A percentile compares a stretch with the other conserved stretches of the same genome.
Conservation (phyloP, 2,888 invertebrate species). For the Cephus rjabovi region DNA sequence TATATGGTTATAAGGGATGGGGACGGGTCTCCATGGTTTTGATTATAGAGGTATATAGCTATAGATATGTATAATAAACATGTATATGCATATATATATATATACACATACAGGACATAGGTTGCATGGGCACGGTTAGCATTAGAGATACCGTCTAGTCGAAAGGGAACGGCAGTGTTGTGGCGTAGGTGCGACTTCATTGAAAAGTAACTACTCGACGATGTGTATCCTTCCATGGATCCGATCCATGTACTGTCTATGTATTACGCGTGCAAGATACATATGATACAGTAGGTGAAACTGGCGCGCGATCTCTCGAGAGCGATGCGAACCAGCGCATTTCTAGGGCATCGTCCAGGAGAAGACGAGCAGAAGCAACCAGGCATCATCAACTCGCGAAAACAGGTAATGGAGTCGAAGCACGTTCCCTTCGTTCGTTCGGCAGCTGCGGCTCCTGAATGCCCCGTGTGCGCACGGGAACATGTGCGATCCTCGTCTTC, state of each 20-base stretch:
- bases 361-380: neutral
- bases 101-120: neutral
- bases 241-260: neutral
- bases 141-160: neutral
- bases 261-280: neutral
- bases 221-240: neutral
- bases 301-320: neutral
- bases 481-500: conserved; percentile 50
- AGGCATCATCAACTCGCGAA: conserved; percentile 28
- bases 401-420: conserved; percentile 41
- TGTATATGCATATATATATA: too few relatives aligned
- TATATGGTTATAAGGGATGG: conserved; percentile 32
- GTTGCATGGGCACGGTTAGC: neutral
- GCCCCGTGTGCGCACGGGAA: conserved; percentile 37
- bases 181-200: neutral
- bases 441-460: conserved; percentile 51
- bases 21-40: neutral
- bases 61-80: neutral
- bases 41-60: neutral
- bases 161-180: neutral
- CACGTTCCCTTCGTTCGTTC: conserved; percentile 39
- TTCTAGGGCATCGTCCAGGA: neutral
- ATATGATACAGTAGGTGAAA: neutral
- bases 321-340: neutral
- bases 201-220: neutral